Evolutionary conservation across 2,797 vertebrate species (phyloP).

Genomic region (Neostethus bicornis): DNA sequence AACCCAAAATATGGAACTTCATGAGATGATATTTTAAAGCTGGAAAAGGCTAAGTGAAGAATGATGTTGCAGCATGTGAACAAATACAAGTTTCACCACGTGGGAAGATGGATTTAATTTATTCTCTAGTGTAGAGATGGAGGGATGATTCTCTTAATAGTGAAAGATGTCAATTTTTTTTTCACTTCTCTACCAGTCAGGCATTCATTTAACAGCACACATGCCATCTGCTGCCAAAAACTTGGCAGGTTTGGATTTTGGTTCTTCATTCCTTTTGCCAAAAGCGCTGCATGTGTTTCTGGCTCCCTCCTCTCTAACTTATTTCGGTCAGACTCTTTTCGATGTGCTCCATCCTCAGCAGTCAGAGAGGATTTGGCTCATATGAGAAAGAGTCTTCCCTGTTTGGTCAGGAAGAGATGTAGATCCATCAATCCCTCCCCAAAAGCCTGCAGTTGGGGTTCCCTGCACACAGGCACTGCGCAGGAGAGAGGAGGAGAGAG

Average conservation of each 20-base stretch:
- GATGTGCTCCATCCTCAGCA: slow-evolving; percentile 33
- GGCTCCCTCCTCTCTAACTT: slow-evolving; percentile 58
- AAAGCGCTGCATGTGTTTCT: slow-evolving; percentile 55
- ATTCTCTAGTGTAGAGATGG: slow-evolving; percentile 28
- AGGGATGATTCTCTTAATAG: slow-evolving; percentile 25
- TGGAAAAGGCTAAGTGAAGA: accelerated
- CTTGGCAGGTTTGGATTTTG: slow-evolving; percentile 50
- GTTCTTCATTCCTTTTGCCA: slow-evolving; percentile 43
- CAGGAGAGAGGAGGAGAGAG: slow-evolving; percentile 29
- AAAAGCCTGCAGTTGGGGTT: slow-evolving; percentile 69
- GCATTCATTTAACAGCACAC: slow-evolving; percentile 51
- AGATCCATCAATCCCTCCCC: slow-evolving; percentile 35
- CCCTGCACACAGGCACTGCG: slow-evolving; percentile 64
- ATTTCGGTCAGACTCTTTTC: slow-evolving; percentile 62
- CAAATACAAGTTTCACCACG: background rate
- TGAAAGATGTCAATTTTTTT: slow-evolving; percentile 41
- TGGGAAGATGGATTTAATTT: slow-evolving; percentile 32
- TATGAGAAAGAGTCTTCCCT: slow-evolving; percentile 26
- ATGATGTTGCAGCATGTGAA: background rate
- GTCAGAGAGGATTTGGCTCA: slow-evolving; percentile 35
- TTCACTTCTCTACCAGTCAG: slow-evolving; percentile 36
- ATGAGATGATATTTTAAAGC: background rate
- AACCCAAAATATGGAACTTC: slow-evolving; percentile 9
- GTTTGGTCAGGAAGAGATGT: slow-evolving; percentile 34
- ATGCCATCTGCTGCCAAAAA: slow-evolving; percentile 69